Conservation (phyloP, 2,113 vertebrate species). For the Telmatochromis brichardi region DNA sequence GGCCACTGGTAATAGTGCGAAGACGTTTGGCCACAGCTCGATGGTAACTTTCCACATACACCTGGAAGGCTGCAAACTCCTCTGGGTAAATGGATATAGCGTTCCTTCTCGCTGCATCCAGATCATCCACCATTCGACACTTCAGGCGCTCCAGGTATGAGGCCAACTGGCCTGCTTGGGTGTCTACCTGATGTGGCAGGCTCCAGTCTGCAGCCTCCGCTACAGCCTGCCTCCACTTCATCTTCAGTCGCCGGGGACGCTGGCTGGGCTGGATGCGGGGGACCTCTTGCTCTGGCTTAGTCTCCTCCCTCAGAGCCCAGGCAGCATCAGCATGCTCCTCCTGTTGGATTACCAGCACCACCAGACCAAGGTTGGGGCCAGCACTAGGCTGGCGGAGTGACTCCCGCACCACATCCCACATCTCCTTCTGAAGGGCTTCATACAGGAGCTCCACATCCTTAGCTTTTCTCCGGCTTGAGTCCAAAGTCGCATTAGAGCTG, state of each 20-base stretch:
- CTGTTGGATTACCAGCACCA: constrained; percentile 81
- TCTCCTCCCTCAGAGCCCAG: constrained; percentile 53
- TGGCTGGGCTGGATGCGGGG: constrained; percentile 37
- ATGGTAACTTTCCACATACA: constrained; percentile 85
- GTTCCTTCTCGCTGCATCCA: constrained; percentile 75
- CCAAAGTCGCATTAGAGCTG: constrained; percentile 51
- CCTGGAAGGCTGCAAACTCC: constrained; percentile 75
- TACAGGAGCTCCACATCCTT: constrained; percentile 86
- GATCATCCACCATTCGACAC: constrained; percentile 73
- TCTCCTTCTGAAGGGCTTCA: constrained; percentile 80
- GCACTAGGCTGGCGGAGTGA: constrained; percentile 73
- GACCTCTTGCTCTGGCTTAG: constrained; percentile 15
- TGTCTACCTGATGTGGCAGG: constrained; percentile 69
- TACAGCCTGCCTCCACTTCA: constrained; percentile 79
- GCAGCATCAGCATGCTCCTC: constrained; percentile 77
- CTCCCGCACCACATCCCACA: constrained; percentile 82
- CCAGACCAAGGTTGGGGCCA: constrained; percentile 73
- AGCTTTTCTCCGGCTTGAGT: constrained; percentile 71
- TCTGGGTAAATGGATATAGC: constrained; percentile 81
- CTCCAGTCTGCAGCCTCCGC: constrained; percentile 72
- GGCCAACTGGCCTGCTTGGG: constrained; percentile 60
- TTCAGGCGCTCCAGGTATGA: constrained; percentile 74
- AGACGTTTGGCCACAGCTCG: constrained; percentile 75
- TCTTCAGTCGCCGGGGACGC: constrained; percentile 67
- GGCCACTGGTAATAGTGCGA: constrained; percentile 58